phyloP scores from a whole-genome alignment of 2,888 invertebrate genomes.

The Leucoptera coffeella region DNA sequence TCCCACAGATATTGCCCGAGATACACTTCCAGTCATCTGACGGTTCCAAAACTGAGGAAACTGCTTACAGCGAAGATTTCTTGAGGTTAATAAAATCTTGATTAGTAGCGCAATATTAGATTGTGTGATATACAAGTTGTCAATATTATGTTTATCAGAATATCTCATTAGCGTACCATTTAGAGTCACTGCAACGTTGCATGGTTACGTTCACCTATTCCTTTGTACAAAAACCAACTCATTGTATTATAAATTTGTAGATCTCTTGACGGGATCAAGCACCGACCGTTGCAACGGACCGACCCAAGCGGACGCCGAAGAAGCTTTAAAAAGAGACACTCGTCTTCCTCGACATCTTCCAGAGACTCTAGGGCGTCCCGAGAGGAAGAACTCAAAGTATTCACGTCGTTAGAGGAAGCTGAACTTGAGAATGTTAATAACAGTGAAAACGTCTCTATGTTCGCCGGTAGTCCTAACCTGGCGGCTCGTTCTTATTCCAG shows the following conservation, averaged over 20 bases:
- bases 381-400: slow-evolving; percentile 58
- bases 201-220: slow-evolving; percentile 17
- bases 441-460: slow-evolving; percentile 15
- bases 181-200: slow-evolving; percentile 21
- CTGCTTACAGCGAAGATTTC: slow-evolving; percentile 34
- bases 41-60: slow-evolving; percentile 19
- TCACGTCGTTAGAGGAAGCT: slow-evolving; percentile 59
- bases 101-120: too few species aligned
- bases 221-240: slow-evolving; percentile 33
- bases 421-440: slow-evolving; percentile 40
- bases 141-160: too few species aligned
- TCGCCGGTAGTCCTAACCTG: slow-evolving; percentile 44
- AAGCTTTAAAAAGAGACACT: slow-evolving; percentile 55
- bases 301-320: slow-evolving; percentile 57
- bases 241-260: slow-evolving; percentile 39
- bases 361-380: slow-evolving; percentile 56
- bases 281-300: slow-evolving; percentile 52
- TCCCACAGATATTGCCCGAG: slow-evolving; percentile 25
- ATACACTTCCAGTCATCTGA: slow-evolving; percentile 53
- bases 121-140: too few species aligned
- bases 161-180: too few species aligned
- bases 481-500: slow-evolving; percentile 47
- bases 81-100: slow-evolving; percentile 54
- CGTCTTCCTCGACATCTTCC: slow-evolving; percentile 56
- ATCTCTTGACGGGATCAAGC: slow-evolving; percentile 62